Evolutionary conservation across 1,140 invertebrate species (phyloP).

Genomic region (Caenorhabditis briggsae): DNA sequence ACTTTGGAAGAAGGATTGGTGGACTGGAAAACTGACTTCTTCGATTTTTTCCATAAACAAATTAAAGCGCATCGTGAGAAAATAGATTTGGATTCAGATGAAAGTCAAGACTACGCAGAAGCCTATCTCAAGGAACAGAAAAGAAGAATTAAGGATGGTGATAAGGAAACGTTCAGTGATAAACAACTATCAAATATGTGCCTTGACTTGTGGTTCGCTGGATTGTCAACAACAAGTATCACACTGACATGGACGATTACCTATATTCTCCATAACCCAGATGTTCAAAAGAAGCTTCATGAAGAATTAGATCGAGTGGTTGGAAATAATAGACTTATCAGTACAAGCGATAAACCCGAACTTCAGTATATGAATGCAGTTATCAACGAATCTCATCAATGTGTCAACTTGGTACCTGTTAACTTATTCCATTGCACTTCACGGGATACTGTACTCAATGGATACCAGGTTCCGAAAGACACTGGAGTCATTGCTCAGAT

Average conservation of each 20-base stretch:
- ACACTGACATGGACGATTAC: conserved; percentile 78
- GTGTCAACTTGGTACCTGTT: conserved; percentile 59
- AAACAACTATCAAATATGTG: conserved; percentile 58
- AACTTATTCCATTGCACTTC: conserved; percentile 60
- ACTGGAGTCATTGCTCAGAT: conserved; percentile 88
- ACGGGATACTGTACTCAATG: conserved; percentile 84
- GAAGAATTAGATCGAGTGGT: conserved; percentile 71
- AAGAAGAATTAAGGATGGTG: conserved; percentile 46
- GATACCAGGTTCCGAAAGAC: conserved; percentile 80
- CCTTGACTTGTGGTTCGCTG: conserved; percentile 77
- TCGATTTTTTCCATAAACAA: conserved; percentile 61
- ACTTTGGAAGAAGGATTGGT: background rate
- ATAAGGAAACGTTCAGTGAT: conserved; percentile 49
- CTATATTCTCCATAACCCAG: conserved; percentile 77
- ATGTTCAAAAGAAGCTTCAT: conserved; percentile 65
- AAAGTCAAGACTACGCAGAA: conserved; percentile 58
- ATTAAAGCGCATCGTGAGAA: conserved; percentile 47
- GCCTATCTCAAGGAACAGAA: conserved; percentile 64
- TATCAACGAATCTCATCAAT: conserved; percentile 67
- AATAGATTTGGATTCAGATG: conserved; percentile 54
- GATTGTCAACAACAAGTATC: conserved; percentile 78
- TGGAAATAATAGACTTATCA: conserved; percentile 70
- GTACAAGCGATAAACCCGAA: conserved; percentile 71
- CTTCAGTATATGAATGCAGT: conserved; percentile 62
- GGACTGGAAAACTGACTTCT: conserved; percentile 39